A percentile compares a stretch with the other conserved stretches of the same genome.
Conservation (phyloP, 2,113 vertebrate species). For the Elachura formosa region DNA sequence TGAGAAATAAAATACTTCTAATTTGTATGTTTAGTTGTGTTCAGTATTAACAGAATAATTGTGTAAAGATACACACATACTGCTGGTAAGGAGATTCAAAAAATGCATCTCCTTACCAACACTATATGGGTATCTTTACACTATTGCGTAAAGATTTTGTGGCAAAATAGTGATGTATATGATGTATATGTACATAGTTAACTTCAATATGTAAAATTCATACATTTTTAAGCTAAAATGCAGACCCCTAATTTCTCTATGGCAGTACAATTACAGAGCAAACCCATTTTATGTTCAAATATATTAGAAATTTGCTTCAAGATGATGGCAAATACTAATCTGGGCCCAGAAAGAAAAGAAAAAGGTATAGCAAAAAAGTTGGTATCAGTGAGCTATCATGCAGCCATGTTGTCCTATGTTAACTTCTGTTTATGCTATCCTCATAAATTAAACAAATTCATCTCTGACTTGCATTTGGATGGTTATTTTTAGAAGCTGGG, state of each 20-base stretch:
- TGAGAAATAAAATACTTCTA: not conserved
- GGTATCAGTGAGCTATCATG: not conserved
- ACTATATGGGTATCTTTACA: too few relatives aligned
- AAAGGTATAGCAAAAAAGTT: not conserved
- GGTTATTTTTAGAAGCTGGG: not conserved
- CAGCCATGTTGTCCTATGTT: not conserved
- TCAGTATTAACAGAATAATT: not conserved
- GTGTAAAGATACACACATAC: not conserved
- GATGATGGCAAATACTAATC: not conserved
- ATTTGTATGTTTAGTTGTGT: not conserved
- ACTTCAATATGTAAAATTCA: not conserved
- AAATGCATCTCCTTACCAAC: too few relatives aligned
- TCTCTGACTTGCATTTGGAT: not conserved
- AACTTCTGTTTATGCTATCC: not conserved
- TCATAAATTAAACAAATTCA: not conserved
- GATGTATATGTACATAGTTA: not conserved
- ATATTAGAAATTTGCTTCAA: not conserved
- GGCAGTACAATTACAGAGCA: not conserved
- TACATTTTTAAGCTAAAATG: not conserved
- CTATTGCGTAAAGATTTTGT: too few relatives aligned
- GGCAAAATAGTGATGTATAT: not conserved
- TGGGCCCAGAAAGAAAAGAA: not conserved
- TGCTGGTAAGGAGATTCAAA: not conserved
- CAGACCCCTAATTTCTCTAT: not conserved
- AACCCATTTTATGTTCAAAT: not conserved